These are phyloP conservation scores for Sylvilagus bachmani DNA, from an alignment of 2,113 vertebrate genomes.

Conservation along the genomic window DNA sequence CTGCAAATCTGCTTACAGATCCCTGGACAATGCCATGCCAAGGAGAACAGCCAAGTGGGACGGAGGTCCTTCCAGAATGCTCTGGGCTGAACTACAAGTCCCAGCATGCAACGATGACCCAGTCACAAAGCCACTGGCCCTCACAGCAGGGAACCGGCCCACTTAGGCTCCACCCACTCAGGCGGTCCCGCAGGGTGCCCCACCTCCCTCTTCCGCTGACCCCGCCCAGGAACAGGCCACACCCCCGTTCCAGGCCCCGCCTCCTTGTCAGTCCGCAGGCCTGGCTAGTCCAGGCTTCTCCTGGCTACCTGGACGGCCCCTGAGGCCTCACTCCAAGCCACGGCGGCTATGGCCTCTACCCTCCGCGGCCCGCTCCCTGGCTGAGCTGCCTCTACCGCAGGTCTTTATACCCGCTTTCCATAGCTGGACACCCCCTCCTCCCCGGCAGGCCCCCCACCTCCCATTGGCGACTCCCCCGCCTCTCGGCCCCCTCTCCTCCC, in stretches of 20 bases:
- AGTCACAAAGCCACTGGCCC: neutral
- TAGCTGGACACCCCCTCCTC: neutral
- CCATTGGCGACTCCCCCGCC: neutral
- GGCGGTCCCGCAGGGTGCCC: neutral
- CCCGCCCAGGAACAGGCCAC: neutral
- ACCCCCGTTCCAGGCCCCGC: neutral
- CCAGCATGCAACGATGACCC: constrained; percentile 24
- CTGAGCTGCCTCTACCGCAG: neutral
- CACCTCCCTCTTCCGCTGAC: neutral
- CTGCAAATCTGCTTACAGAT: constrained; percentile 33
- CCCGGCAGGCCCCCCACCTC: neutral
- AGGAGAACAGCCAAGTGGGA: constrained; percentile 46
- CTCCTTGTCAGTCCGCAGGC: neutral
- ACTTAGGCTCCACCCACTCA: constrained; percentile 11
- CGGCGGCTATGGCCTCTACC: neutral
- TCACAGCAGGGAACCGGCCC: neutral
- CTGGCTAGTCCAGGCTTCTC: neutral
- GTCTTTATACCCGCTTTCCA: neutral
- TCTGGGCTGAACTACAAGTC: constrained; percentile 16
- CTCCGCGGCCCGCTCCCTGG: neutral
- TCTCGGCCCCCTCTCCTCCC: neutral
- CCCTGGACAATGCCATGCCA: neutral
- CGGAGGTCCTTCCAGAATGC: constrained; percentile 53
- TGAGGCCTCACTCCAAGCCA: neutral
- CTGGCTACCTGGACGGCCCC: neutral